Evolutionary conservation across 2,888 invertebrate genomes (phyloP).

Genomic region (Erannis defoliaria): DNA sequence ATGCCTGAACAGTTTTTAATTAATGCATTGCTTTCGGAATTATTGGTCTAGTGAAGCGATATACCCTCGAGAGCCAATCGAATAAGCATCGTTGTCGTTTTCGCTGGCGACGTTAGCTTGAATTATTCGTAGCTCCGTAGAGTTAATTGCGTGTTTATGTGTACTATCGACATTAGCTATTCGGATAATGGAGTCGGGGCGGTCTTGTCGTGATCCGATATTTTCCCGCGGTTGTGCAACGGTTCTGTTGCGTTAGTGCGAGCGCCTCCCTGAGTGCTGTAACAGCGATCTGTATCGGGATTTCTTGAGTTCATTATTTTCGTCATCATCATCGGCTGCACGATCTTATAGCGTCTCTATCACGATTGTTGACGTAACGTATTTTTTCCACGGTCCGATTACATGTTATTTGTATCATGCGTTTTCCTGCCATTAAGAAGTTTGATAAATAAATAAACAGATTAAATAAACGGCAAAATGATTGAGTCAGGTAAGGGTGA

Average conservation of each 20-base stretch:
- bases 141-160: constrained; percentile 70
- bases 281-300: constrained; percentile 65
- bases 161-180: constrained; percentile 62
- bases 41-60: constrained; percentile 57
- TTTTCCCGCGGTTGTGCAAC: constrained; percentile 71
- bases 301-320: constrained; percentile 61
- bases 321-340: constrained; percentile 71
- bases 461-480: constrained; percentile 33
- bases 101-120: constrained; percentile 52
- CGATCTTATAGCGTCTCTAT: constrained; percentile 64
- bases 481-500: not conserved
- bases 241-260: constrained; percentile 57
- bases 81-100: constrained; percentile 59
- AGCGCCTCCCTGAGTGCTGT: constrained; percentile 48
- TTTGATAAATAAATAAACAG: constrained; percentile 21
- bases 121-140: constrained; percentile 64
- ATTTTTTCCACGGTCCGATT: constrained; percentile 65
- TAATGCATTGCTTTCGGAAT: constrained; percentile 59
- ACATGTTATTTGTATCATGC: constrained; percentile 53
- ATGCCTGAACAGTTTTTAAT: constrained; percentile 74
- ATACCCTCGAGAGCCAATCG: constrained; percentile 48
- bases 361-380: constrained; percentile 72
- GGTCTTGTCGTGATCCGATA: constrained; percentile 71
- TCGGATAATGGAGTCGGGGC: constrained; percentile 52
- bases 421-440: constrained; percentile 43